Percentiles rank a stretch among this genome's conserved stretches.
These are phyloP conservation scores for Diachasmimorpha longicaudata DNA, from an alignment of 1,140 invertebrate species.

Conservation along the genomic window DNA sequence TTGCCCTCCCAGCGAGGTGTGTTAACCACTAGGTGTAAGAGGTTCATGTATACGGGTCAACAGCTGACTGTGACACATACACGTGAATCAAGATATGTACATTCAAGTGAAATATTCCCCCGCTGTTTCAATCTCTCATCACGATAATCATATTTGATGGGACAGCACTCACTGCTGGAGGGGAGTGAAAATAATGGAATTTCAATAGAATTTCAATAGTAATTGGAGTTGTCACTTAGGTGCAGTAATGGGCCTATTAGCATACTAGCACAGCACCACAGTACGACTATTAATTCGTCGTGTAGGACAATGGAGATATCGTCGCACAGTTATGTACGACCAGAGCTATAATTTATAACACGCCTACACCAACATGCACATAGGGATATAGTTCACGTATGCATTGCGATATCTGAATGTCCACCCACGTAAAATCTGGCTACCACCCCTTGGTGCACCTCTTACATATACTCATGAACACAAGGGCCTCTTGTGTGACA, in stretches of 20 bases:
- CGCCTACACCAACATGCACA: conserved; percentile 13
- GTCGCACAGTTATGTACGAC: neutral
- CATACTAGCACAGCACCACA: neutral
- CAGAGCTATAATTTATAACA: conserved; percentile 24
- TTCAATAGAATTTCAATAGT: neutral
- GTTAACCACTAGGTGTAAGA: neutral
- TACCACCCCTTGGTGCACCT: conserved; percentile 15
- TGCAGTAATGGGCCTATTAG: neutral
- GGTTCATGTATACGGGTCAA: neutral
- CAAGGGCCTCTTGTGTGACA: neutral
- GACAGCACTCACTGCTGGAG: neutral
- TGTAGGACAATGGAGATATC: conserved; percentile 22
- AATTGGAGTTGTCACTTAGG: conserved; percentile 17
- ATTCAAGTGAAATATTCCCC: neutral
- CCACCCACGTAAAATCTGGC: conserved; percentile 18
- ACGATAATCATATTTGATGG: neutral
- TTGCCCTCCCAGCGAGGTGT: neutral
- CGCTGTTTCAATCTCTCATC: neutral
- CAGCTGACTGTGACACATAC: neutral
- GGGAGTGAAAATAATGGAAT: neutral
- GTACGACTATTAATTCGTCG: conserved; percentile 14
- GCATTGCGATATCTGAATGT: conserved; percentile 24
- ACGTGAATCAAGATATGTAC: neutral
- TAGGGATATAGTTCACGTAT: neutral
- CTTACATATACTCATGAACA: neutral